Evolutionary conservation across 1,140 invertebrate species (phyloP).

Genomic region (Panulirus ornatus): DNA sequence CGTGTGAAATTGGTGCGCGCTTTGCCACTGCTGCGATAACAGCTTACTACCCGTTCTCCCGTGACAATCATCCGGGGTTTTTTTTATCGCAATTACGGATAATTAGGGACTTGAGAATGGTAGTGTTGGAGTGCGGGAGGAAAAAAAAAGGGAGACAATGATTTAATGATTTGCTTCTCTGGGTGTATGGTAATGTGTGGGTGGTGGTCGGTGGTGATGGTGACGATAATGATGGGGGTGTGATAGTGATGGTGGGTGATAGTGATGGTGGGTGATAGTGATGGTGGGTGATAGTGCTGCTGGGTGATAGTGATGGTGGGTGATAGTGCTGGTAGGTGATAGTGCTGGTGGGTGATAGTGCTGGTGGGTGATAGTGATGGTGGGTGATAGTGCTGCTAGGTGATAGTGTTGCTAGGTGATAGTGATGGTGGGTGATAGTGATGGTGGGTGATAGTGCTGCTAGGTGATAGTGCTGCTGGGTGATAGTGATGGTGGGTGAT

Average conservation of each 20-base stretch:
- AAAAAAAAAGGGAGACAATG: background rate
- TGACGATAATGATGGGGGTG: background rate
- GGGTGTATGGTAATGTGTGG: background rate
- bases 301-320: background rate
- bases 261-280: background rate
- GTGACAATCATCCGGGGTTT: background rate
- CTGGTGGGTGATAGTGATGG: background rate
- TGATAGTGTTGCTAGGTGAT: background rate
- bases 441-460: too few species aligned
- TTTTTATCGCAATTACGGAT: background rate
- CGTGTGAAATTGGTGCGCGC: background rate
- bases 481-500: too few species aligned
- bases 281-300: background rate
- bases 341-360: background rate
- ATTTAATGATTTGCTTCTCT: background rate
- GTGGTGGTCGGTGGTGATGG: background rate
- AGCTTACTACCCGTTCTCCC: background rate
- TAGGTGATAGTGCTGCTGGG: background rate
- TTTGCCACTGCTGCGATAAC: background rate
- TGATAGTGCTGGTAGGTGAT: background rate
- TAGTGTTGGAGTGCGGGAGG: background rate
- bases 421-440: background rate
- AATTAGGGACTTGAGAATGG: background rate
- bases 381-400: background rate
- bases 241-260: background rate